Base-by-base conservation (phyloP, 1,140 invertebrate genomes). In the Euwallacea fornicatus region DNA sequence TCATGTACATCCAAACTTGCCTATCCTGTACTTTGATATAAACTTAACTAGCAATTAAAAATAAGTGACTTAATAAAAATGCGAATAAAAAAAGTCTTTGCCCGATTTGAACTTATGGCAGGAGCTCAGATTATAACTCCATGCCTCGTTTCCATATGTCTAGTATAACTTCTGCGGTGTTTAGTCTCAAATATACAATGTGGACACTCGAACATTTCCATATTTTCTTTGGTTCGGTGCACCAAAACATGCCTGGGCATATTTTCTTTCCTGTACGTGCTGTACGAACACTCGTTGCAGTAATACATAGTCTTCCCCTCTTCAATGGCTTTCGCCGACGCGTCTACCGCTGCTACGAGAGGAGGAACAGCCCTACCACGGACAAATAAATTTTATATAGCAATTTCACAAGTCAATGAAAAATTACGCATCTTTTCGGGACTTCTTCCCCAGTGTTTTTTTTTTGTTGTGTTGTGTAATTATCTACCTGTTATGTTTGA, bases 151-250 rank as follows among this genome's bases (percentile, higher is more conserved):
- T 67, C 66, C 71, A 72, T 55, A 59, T 72, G 71, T 46, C 71
- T 42, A 10, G 53, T 68, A 47, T 62, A 72, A 41, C 71, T 72
- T 15, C 71, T 53, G 8, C 59, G 21, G 33, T 72, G 71, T 47
- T 72, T 72, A 7, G 71, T 67, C 50, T 72, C 71, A 53, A 72
- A 72, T 7, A 54, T n/a, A 50, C 71, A 72, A 46, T 72, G 71
- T 41, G 64, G 54, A 13, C 71, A 72, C 33, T 72, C 71, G 15
- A 33, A 63, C 7, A 62, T 44, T 42, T 63, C 59, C 47, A 72
- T 58, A 42, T 62, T 68, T 15, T 55, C 41, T 11, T 72, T 72
- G 1, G 71, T 67, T 15, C 15, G 16, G 42, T 72, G 71, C n/a
- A 72, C 71, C 9, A 72, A 33, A 7, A 63, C 50, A 50, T 72